Conservation (phyloP, 2,797 vertebrate genomes). For the Anisognathus igniventris region DNA sequence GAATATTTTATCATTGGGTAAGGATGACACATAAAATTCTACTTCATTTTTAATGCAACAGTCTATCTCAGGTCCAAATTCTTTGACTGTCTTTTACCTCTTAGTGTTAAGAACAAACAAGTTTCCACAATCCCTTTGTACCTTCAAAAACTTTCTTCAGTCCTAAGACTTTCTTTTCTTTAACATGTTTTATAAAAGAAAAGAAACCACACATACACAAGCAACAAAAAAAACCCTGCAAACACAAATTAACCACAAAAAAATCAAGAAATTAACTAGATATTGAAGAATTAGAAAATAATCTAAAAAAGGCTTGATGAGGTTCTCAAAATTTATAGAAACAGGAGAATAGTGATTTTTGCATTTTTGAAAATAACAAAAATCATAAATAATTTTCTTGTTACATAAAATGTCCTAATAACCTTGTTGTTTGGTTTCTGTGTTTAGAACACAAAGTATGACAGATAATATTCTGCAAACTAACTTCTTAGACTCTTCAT, state of each 20-base stretch:
- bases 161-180: background rate
- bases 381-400: background rate
- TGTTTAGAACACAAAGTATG: background rate
- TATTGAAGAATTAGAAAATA: background rate
- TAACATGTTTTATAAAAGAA: background rate
- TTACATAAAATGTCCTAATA: background rate
- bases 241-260: background rate
- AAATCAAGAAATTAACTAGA: background rate
- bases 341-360: background rate
- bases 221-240: background rate
- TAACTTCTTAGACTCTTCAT: background rate
- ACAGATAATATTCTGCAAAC: background rate
- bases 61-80: background rate
- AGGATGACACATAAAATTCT: background rate
- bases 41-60: background rate
- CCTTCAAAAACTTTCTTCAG: background rate
- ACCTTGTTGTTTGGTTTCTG: background rate
- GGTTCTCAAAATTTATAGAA: background rate
- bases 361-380: background rate
- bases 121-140: background rate
- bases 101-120: background rate
- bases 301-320: background rate
- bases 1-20: background rate
- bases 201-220: background rate
- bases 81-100: background rate